Evolutionary conservation across 2,113 vertebrate genomes (phyloP).

Genomic region (Galeopterus variegatus): DNA sequence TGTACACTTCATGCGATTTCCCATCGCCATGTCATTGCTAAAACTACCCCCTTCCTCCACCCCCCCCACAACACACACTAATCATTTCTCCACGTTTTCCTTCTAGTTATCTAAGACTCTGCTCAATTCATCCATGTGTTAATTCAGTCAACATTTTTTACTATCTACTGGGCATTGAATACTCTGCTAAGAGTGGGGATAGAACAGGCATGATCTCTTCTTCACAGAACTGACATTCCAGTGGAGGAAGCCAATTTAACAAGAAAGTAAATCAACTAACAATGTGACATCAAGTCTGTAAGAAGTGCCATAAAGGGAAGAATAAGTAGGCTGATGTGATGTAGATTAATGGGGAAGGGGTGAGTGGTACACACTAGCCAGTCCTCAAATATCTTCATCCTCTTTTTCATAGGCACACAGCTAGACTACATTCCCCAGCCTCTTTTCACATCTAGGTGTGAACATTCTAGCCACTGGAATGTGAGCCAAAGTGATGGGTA

Average conservation of each 20-base stretch:
- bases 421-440: background rate
- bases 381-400: background rate
- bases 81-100: background rate
- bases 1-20: background rate
- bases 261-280: conserved; percentile 3
- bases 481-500: background rate
- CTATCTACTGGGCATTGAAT: background rate
- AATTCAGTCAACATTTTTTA: background rate
- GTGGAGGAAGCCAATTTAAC: background rate
- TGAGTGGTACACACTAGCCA: background rate
- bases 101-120: background rate
- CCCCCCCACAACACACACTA: background rate
- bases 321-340: too few species aligned
- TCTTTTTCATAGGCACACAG: background rate
- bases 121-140: background rate
- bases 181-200: background rate
- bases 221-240: background rate
- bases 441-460: background rate
- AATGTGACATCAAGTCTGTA: background rate
- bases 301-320: background rate
- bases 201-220: background rate
- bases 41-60: background rate
- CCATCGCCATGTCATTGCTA: background rate
- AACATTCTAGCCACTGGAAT: background rate
- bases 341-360: background rate